These are phyloP conservation scores for Anniella stebbinsi DNA, from an alignment of 2,797 vertebrate genomes.

Conservation along the genomic window DNA sequence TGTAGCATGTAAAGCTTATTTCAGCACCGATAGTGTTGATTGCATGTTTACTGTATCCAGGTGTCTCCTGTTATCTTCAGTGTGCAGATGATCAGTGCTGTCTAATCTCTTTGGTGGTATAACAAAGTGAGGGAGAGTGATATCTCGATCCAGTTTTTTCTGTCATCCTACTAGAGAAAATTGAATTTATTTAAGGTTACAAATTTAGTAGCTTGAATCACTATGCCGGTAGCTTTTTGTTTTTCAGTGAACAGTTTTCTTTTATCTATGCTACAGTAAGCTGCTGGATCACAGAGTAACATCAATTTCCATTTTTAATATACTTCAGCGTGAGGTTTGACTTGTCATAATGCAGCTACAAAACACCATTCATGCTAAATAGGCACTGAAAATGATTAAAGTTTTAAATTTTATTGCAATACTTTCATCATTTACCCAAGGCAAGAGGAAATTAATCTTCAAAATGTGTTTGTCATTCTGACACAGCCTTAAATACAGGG, in stretches of 20 bases:
- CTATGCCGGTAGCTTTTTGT: not conserved
- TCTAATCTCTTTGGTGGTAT: not conserved
- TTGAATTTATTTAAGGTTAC: conserved; percentile 8
- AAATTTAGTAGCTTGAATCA: conserved; percentile 5
- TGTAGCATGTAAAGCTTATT: not conserved
- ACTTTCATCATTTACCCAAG: conserved; percentile 51
- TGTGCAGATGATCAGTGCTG: not conserved
- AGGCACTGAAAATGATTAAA: conserved; percentile 47
- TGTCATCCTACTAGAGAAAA: not conserved
- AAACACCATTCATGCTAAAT: conserved; percentile 44
- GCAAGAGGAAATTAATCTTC: conserved; percentile 60
- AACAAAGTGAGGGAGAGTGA: not conserved
- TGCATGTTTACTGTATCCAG: not conserved
- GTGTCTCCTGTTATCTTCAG: not conserved
- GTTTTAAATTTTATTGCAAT: conserved; percentile 48
- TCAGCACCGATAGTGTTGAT: not conserved
- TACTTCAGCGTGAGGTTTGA: conserved; percentile 41
- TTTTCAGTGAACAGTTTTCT: not conserved
- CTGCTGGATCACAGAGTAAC: conserved; percentile 32
- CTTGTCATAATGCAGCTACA: conserved; percentile 43
- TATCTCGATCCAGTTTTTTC: not conserved
- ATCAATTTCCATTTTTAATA: conserved; percentile 42
- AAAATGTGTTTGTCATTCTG: conserved; percentile 53
- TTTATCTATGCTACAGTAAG: conserved; percentile 2
- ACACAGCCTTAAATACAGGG: conserved; percentile 39